Base-by-base conservation (phyloP, 1,140 invertebrate genomes). In the Megathymus violae region DNA sequence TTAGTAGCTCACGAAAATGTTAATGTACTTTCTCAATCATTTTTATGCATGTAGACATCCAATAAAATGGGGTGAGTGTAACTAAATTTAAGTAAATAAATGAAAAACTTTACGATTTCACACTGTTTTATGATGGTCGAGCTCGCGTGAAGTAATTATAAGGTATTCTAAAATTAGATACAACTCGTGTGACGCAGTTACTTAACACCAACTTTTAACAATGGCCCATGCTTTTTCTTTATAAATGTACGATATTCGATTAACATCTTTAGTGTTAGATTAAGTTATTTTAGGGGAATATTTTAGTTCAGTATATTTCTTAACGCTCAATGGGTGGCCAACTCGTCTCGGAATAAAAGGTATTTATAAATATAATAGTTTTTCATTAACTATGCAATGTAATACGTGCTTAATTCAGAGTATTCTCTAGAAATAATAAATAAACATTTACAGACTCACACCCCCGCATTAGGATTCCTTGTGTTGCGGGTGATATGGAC, bases 91-190 rank as follows among this genome's bases (percentile, higher is more conserved):
- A 58, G 40, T 56, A 41, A 56, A 56, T 27, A 56, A 56, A 56
- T 43, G 22, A 22, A 31, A 44, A 56, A 41, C 51, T 62, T 72
- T 48, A 62, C 19, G 43, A 69, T 60, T 67, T 66, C 44, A 72
- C 66, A 64, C 60, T 52, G 51, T 70, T 56, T 69, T 67, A 68
- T 65, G 48, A 48, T 66, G 34, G 14, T 58, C 46, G 54, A 67
- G 47, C 60, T 69, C 40, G 67, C 65, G 61, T 48, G 47, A 63
- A 63, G 62, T 67, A 69, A 64, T 62, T 64, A 61, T 36, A 52
- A 65, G 62, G 22, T 64, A 59, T 59, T 46, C 43, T 56, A 63
- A 70, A 65, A 70, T 72, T 62, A 66, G 51, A 52, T 17, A 52
- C 7, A 50, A 62, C 67, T 52, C 64, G 64, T 67, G 64, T 62